phyloP scores from a whole-genome alignment of 2,888 invertebrate species.

The Eupeodes luniger region DNA sequence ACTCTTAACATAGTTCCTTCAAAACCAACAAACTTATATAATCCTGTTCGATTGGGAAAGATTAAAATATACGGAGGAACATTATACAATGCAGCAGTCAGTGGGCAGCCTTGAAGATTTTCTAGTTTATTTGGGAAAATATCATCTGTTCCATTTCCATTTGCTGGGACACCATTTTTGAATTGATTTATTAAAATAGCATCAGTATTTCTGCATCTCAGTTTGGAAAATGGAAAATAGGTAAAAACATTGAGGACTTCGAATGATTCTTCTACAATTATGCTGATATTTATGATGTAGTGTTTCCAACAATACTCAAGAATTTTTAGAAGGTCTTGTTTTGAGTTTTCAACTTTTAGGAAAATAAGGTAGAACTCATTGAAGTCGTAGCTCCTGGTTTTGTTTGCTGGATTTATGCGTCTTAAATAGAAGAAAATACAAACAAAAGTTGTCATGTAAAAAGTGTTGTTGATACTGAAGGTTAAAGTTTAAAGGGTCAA shows the following conservation, averaged over 20 bases:
- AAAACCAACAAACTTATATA: constrained; percentile 73
- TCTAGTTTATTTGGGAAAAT: constrained; percentile 77
- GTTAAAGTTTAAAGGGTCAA: too few relatives aligned
- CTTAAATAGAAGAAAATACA: constrained; percentile 17
- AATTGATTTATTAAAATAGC: constrained; percentile 67
- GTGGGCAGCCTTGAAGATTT: constrained; percentile 71
- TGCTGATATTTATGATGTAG: constrained; percentile 76
- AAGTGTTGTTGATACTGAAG: too few relatives aligned
- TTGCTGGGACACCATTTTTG: constrained; percentile 13
- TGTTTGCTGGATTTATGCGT: constrained; percentile 36
- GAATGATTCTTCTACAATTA: constrained; percentile 60
- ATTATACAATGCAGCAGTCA: constrained; percentile 76
- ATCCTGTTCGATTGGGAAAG: constrained; percentile 37
- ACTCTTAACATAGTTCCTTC: constrained; percentile 77
- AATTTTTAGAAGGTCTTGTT: constrained; percentile 26
- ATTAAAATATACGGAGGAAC: constrained; percentile 77
- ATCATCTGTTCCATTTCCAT: background rate
- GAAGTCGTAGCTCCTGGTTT: constrained; percentile 70
- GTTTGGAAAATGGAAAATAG: constrained; percentile 71
- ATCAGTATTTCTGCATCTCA: constrained; percentile 54
- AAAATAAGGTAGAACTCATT: constrained; percentile 76
- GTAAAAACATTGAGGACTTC: constrained; percentile 67
- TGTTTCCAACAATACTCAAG: constrained; percentile 76
- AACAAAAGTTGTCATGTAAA: too few relatives aligned
- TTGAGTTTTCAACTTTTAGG: constrained; percentile 17